Base-by-base conservation (phyloP, 2,797 vertebrate species). In the Heteromormyrus szaboi region DNA sequence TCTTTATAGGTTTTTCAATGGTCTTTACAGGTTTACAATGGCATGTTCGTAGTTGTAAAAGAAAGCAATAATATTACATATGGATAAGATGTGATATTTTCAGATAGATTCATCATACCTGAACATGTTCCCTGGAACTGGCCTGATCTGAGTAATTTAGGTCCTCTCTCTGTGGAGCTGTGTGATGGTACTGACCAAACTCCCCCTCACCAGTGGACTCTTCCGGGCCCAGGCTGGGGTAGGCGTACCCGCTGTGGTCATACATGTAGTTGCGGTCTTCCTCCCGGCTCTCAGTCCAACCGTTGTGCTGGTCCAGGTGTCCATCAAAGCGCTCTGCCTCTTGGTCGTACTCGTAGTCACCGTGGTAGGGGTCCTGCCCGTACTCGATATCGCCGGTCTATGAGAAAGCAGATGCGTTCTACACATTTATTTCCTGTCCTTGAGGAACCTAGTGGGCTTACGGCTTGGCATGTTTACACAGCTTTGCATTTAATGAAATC, bases 161-260 rank as follows among this genome's bases (percentile, higher is more conserved):
- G 33, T 94, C 93, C 89, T 94, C 91, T 88, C 91, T 93, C 83
- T 91, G 91, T 89, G 91, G 92, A 88, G 90, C 95, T 14, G 92
- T 93, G 88, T 93, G 95, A 46, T 95, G 94, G 89, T 96, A 97
- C 90, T 91, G 94, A 93, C 2, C 94, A 88, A 93, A 95, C 37
- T 95, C 96, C 0, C 91, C 93, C 79, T 95, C 96, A 91, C 94
- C 90, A 54, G 93, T 90, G 12, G 92, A 94, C 85, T 95, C 93
- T 46, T 95, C 95, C 2, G 92, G 92, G 68, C 91, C 93, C 37
- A 93, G 91, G 68, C 91, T 94, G 48, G 91, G 91, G 91, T 94
- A 95, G 8, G 92, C 89, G 65, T 93, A 94, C 84, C 95, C 94
- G 92, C 90, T 91, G 1, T 94, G 94, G 89, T 89, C 90, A 87